These are phyloP conservation scores for Serripes groenlandicus DNA, from an alignment of 2,888 invertebrate genomes.

Conservation along the genomic window DNA sequence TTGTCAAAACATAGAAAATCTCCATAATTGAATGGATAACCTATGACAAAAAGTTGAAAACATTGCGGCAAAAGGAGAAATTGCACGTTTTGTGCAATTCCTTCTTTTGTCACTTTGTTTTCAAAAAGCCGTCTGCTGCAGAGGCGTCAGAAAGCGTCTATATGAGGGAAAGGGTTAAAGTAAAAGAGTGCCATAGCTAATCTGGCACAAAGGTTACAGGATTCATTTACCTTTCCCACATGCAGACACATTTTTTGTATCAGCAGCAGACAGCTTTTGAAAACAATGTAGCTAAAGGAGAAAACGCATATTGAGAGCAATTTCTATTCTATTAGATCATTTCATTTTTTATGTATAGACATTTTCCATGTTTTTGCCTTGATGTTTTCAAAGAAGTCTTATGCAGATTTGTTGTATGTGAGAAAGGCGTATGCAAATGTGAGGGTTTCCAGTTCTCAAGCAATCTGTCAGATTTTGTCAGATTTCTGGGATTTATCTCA, in stretches of 20 bases:
- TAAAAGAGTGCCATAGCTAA: too few relatives aligned
- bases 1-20: too few relatives aligned
- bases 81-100: not conserved
- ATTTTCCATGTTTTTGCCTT: too few relatives aligned
- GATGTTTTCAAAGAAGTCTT: too few relatives aligned
- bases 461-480: too few relatives aligned
- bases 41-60: too few relatives aligned
- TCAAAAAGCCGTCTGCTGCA: not conserved
- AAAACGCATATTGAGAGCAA: not conserved
- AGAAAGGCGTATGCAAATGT: too few relatives aligned
- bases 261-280: not conserved
- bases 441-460: too few relatives aligned
- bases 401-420: too few relatives aligned
- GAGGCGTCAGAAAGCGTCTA: not conserved
- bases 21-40: too few relatives aligned
- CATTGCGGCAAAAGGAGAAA: not conserved
- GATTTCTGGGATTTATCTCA: too few relatives aligned
- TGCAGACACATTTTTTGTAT: not conserved
- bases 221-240: not conserved
- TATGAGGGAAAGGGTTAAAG: not conserved
- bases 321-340: not conserved
- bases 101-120: not conserved
- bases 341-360: not conserved
- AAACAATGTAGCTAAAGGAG: not conserved
- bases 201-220: not conserved